Evolutionary conservation across 2,113 vertebrate genomes (phyloP).

Genomic region (Sinocyclocheilus anshuiensis): DNA sequence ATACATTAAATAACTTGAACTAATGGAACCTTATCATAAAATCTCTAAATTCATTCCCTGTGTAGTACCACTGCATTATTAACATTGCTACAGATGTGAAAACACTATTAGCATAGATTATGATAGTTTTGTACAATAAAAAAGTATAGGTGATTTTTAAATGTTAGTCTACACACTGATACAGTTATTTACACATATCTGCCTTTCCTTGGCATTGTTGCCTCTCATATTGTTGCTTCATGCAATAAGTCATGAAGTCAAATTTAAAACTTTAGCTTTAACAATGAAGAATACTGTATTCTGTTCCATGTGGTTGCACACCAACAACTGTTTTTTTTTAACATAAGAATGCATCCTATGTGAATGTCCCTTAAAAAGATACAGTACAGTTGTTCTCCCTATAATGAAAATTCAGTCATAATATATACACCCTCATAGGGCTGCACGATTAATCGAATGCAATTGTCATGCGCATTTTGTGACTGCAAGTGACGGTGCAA

Average conservation of each 20-base stretch:
- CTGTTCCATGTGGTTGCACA: not conserved
- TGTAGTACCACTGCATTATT: not conserved
- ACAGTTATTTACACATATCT: not conserved
- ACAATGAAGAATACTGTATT: not conserved
- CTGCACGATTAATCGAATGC: no score
- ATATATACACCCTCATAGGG: no score
- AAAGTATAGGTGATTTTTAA: not conserved
- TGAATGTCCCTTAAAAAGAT: no score
- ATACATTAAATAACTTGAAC: no score
- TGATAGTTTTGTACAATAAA: not conserved
- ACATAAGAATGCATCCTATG: not conserved
- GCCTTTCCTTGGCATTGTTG: not conserved
- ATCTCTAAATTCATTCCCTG: not conserved
- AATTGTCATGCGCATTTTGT: no score
- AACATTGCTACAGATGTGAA: not conserved
- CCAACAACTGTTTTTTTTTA: no score
- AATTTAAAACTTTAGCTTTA: not conserved
- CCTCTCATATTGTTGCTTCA: not conserved
- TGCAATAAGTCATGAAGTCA: not conserved
- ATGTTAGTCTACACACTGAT: not conserved
- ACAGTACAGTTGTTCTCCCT: not conserved
- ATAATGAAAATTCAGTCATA: not conserved
- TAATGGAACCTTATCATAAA: no score
- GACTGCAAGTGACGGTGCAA: no score
- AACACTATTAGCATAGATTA: not conserved